Percentiles rank a stretch among this genome's conserved stretches.
Conservation (phyloP, 2,888 invertebrate genomes). For the Euspilapteryx auroguttella region DNA sequence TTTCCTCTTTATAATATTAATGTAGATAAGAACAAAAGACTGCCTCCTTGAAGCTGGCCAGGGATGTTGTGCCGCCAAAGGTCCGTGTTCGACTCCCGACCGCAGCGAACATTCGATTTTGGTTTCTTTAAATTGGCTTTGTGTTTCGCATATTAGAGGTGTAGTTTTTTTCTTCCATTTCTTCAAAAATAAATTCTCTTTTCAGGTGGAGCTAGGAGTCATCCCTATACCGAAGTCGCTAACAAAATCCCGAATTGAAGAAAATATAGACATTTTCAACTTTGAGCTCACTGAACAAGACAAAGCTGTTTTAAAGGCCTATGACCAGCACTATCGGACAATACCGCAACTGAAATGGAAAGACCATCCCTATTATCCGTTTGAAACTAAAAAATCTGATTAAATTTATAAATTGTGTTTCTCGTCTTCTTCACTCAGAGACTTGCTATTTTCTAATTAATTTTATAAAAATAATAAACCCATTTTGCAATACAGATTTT, state of each 20-base stretch:
- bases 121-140: background rate
- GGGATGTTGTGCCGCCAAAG: no score
- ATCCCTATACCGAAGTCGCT: conserved; percentile 33
- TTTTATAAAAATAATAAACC: no score
- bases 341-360: conserved; percentile 20
- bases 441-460: no score
- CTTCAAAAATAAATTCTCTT: conserved; percentile 7
- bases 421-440: no score
- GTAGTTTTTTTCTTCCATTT: background rate
- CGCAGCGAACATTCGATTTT: no score
- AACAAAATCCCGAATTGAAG: conserved; percentile 21
- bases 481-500: no score
- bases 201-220: conserved; percentile 29
- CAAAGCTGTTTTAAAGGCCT: conserved; percentile 14
- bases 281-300: conserved; percentile 19
- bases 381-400: no score
- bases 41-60: no score
- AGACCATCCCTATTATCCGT: conserved; percentile 26
- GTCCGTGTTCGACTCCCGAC: no score
- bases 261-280: conserved; percentile 29
- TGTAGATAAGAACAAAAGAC: no score
- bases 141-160: background rate
- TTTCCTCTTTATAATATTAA: no score
- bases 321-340: conserved; percentile 21
- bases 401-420: no score